phyloP scores from a whole-genome alignment of 2,797 vertebrate genomes.

The Leuciscus waleckii region DNA sequence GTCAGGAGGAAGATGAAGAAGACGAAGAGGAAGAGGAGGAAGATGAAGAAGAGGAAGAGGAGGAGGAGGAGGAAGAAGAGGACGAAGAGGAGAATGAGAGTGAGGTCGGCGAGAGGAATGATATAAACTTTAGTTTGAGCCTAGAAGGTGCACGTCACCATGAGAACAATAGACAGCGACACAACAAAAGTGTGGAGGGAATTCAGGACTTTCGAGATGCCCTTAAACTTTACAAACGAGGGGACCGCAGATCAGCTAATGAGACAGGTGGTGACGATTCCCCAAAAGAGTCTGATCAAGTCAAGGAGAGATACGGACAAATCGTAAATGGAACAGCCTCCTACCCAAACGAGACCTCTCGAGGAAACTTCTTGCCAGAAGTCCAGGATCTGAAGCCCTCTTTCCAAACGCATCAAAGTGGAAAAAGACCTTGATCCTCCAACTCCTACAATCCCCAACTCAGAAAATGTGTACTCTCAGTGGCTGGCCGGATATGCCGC shows the following conservation, averaged over 20 bases:
- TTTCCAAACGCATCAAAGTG: slow-evolving; percentile 97
- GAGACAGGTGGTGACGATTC: slow-evolving; percentile 89
- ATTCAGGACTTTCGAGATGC: slow-evolving; percentile 88
- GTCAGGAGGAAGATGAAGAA: slow-evolving; percentile 89
- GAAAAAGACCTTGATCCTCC: slow-evolving; percentile 96
- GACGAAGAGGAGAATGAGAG: slow-evolving; percentile 90
- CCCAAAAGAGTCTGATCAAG: slow-evolving; percentile 86
- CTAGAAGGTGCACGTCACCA: slow-evolving; percentile 95
- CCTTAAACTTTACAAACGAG: slow-evolving; percentile 72
- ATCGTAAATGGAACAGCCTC: slow-evolving; percentile 89
- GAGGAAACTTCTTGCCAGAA: slow-evolving; percentile 90
- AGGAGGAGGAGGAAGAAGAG: slow-evolving; percentile 81
- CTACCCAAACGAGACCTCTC: slow-evolving; percentile 87
- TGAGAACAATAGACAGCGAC: slow-evolving; percentile 86
- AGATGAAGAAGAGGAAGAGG: slow-evolving; percentile 92
- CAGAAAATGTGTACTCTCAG: slow-evolving; percentile 97
- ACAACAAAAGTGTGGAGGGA: slow-evolving; percentile 77
- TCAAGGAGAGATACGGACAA: slow-evolving; percentile 79
- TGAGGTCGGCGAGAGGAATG: slow-evolving; percentile 85
- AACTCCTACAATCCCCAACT: slow-evolving; percentile 91
- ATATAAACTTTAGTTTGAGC: slow-evolving; percentile 88
- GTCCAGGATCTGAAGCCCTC: slow-evolving; percentile 92
- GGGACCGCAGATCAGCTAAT: slow-evolving; percentile 73
- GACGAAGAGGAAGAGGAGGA: slow-evolving; percentile 92
- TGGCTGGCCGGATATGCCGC: slow-evolving; percentile 96